Conservation (phyloP, 2,113 vertebrate species). For the Alectura lathami region DNA sequence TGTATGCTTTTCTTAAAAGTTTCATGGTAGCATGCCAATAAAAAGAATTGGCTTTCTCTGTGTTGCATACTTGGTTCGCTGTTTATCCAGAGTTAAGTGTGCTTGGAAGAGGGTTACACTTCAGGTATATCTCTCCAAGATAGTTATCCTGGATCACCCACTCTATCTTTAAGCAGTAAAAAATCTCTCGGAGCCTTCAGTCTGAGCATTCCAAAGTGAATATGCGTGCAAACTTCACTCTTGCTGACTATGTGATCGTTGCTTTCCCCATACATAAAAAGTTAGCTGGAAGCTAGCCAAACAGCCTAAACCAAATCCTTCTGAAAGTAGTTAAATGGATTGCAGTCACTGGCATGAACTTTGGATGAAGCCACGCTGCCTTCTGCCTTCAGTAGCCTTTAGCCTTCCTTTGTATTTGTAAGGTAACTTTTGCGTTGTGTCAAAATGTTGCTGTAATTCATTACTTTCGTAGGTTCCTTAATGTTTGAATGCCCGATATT, state of each 20-base stretch:
- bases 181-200: neutral
- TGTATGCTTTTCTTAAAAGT: neutral
- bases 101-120: neutral
- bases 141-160: neutral
- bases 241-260: neutral
- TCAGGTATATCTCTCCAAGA: neutral
- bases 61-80: neutral
- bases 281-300: neutral
- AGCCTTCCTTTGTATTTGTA: neutral
- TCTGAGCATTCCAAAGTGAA: neutral
- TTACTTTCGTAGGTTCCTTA: neutral
- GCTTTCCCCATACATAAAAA: neutral
- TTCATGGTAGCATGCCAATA: neutral
- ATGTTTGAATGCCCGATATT: neutral
- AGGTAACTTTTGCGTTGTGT: accelerated
- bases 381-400: neutral
- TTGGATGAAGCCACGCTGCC: neutral
- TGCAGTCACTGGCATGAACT: neutral
- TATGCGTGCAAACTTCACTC: accelerated
- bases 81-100: neutral
- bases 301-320: neutral
- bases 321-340: neutral
- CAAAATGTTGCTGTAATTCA: neutral
- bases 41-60: neutral
- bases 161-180: neutral